phyloP scores from a whole-genome alignment of 2,888 invertebrate genomes.

The Polylopha cassiicola region DNA sequence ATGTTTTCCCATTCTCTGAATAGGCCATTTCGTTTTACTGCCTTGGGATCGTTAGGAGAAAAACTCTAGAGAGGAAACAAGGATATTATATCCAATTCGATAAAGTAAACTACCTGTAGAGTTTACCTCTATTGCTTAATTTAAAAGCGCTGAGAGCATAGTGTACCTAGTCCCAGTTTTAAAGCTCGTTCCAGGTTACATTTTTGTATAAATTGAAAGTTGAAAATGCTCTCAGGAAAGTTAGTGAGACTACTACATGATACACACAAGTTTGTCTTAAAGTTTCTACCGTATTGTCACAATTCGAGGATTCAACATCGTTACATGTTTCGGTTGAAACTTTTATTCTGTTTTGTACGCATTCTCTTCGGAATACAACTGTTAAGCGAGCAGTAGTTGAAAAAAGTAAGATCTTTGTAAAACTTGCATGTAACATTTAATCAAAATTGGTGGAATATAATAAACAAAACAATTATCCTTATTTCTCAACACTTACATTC shows the following conservation, averaged over 20 bases:
- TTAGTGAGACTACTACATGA: too few species aligned
- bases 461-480: too few species aligned
- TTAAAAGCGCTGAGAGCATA: slow-evolving; percentile 28
- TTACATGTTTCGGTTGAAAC: slow-evolving; percentile 17
- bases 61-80: slow-evolving; percentile 43
- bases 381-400: slow-evolving; percentile 20
- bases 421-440: slow-evolving; percentile 1
- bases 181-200: too few species aligned
- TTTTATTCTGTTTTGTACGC: slow-evolving; percentile 19
- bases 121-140: slow-evolving; percentile 35
- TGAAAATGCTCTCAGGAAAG: slow-evolving; percentile 14
- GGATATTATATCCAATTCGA: slow-evolving; percentile 32
- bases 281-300: slow-evolving; percentile 18
- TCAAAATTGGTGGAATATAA: too few species aligned
- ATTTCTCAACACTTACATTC: too few species aligned
- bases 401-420: slow-evolving; percentile 9
- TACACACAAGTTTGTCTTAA: slow-evolving; percentile 8
- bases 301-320: slow-evolving; percentile 16
- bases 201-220: slow-evolving; percentile 19
- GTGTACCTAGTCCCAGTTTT: too few species aligned
- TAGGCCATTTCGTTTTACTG: slow-evolving; percentile 55
- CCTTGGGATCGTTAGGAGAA: slow-evolving; percentile 40
- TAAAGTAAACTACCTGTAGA: slow-evolving; percentile 38
- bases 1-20: slow-evolving; percentile 52
- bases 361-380: slow-evolving; percentile 9